Evolutionary conservation across 1,140 invertebrate species (phyloP), one percentile per base, ranked within the genome.

Genomic region (Achatina immaculata): DNA sequence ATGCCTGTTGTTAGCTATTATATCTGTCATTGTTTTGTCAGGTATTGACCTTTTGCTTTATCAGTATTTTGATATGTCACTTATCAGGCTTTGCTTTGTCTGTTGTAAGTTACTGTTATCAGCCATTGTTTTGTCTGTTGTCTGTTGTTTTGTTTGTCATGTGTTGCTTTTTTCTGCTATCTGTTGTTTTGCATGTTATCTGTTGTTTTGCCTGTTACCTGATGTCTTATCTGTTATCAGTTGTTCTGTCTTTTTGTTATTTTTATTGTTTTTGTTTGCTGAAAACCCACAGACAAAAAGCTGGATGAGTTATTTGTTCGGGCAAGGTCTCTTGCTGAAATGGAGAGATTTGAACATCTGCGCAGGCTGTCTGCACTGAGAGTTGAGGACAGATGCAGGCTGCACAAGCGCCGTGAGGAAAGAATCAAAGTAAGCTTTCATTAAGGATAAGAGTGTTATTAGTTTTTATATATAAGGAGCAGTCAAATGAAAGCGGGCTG

Each of bases 381-480:
- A 58, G 42, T 38, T 36, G 4, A 62, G 28, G 74, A 76, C 38
- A 58, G 45, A 28, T 16, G 62, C 28, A 40, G 4, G 1, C 34
- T 76, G 48, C 45, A 76, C 24, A 76, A 31, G 36, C 38, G 74
- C 1, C n/a, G 51, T 34, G 74, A 76, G 14, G 74, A 76, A 31
- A 58, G 74, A 38, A 58, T 76, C 6, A 76, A 76, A 31, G 74
- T 76, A 43, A 24, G 74, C 6, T 58, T 74, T n/a, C n/a, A n/a
- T n/a, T n/a, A n/a, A n/a, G n/a, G n/a, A n/a, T n/a, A n/a, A n/a
- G n/a, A n/a, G n/a, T n/a, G n/a, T n/a, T n/a, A n/a, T n/a, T n/a
- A n/a, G n/a, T n/a, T n/a, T n/a, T n/a, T n/a, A n/a, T n/a, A n/a
- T n/a, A n/a, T n/a, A n/a, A n/a, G n/a, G n/a, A n/a, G n/a, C n/a